phyloP scores from a whole-genome alignment of 2,113 vertebrate species.

The Channa argus region DNA sequence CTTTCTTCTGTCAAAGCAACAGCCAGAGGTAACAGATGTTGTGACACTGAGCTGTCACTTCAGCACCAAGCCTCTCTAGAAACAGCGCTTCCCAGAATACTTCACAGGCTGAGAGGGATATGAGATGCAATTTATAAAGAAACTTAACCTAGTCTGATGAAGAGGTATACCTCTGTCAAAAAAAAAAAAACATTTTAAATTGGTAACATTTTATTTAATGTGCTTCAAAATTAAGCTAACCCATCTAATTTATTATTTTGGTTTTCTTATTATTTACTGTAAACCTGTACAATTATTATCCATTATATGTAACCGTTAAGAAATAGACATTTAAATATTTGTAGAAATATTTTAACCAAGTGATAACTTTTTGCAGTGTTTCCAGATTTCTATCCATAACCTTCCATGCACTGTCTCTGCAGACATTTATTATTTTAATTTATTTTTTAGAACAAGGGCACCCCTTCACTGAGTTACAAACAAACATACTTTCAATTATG shows the following conservation, averaged over 20 bases:
- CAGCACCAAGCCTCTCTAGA: conserved; percentile 37
- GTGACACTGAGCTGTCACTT: conserved; percentile 60
- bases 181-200: conserved; percentile 48
- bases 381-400: neutral
- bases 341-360: no score
- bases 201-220: conserved; percentile 23
- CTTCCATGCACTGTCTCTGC: neutral
- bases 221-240: conserved; percentile 17
- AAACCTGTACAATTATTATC: neutral
- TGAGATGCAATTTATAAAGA: conserved; percentile 43
- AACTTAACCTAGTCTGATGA: conserved; percentile 57
- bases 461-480: no score
- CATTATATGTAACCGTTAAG: no score
- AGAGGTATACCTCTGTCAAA: conserved; percentile 58
- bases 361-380: neutral
- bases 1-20: conserved; percentile 55
- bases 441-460: no score
- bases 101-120: conserved; percentile 42
- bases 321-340: no score
- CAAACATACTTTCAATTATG: no score
- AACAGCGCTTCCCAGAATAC: conserved; percentile 63
- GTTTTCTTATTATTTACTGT: conserved; percentile 3
- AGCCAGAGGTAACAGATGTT: conserved; percentile 71
- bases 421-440: neutral
- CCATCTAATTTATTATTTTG: conserved; percentile 7